Evolutionary conservation across 2,113 vertebrate genomes (phyloP), one percentile per base, ranked within the genome.

Genomic region (Ondatra zibethicus): DNA sequence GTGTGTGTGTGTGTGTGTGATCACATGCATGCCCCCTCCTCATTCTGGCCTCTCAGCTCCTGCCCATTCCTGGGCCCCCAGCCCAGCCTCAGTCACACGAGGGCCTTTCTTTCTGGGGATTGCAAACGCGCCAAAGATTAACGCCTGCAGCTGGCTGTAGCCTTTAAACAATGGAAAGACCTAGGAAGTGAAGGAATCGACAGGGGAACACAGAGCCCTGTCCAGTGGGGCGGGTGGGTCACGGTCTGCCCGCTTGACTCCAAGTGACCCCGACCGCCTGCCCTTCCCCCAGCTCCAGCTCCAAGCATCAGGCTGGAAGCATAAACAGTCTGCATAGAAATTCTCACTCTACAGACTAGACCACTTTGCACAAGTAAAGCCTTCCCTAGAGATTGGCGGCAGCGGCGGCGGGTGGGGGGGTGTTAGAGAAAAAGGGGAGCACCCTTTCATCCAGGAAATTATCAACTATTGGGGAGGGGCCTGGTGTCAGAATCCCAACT

Each of bases 51-150:
- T 65, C 80, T 84, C 63, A 31, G 50, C 75, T 73, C 85, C 61
- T 25, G 93, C 52, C 82, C 61, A 1, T 29, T 88, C 93, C 68
- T 10, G 81, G 0, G 93, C 66, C 88, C 92, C 81, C 23, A 7
- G 92, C 93, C 90, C 82, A 93, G 97, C 97, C 92, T 98, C 95
- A n/a, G 93, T 97, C 94, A 88, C 97, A 93, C 39, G 96, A 93
- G 95, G 97, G 91, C 98, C 98, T 98, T 98, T 98, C 97, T 98
- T 97, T 95, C 87, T 96, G 75, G 88, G 98, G 98, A 97, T 97
- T 97, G 98, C 98, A 98, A 98, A 98, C 96, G 98, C 68, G 96
- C 97, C 93, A 95, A 98, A 98, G 99, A 99, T 99, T 98, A 99
- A 98, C 96, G 95, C 98, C 97, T 91, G 97, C 98, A 98, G 98